These are phyloP conservation scores for Xanthorhoe designata DNA, from an alignment of 2,888 invertebrate genomes.

Conservation along the genomic window DNA sequence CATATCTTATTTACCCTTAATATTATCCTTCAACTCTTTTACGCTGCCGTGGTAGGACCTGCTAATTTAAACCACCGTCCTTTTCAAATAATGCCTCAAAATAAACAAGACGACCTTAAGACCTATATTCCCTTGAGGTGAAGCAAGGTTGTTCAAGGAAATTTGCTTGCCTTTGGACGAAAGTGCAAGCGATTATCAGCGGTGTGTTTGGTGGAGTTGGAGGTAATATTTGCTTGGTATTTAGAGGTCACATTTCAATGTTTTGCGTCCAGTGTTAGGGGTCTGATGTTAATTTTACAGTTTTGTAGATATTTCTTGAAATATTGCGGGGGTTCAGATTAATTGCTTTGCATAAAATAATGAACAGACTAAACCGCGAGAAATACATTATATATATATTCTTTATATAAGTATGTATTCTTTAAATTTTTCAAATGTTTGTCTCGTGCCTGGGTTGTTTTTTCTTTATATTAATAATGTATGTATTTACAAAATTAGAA, in stretches of 20 bases:
- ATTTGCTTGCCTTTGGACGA: not conserved
- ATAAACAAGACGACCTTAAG: slow-evolving; percentile 58
- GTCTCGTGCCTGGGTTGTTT: too few relatives aligned
- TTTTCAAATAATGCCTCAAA: slow-evolving; percentile 67
- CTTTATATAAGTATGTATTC: too few relatives aligned
- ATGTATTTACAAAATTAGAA: too few relatives aligned
- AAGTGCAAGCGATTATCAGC: slow-evolving; percentile 48
- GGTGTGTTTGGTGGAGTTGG: slow-evolving; percentile 50
- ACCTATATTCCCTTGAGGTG: slow-evolving; percentile 28
- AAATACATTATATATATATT: too few relatives aligned
- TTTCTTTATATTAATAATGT: too few relatives aligned
- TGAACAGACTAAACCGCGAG: too few relatives aligned
- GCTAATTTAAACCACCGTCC: slow-evolving; percentile 77
- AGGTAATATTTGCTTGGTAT: slow-evolving; percentile 65
- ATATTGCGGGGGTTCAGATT: not conserved
- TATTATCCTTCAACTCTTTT: slow-evolving; percentile 64
- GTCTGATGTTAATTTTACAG: slow-evolving; percentile 58
- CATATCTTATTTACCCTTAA: slow-evolving; percentile 53
- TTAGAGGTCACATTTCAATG: slow-evolving; percentile 67
- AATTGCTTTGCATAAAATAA: not conserved
- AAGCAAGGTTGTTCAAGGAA: not conserved
- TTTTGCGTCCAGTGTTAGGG: slow-evolving; percentile 59
- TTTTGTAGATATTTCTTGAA: slow-evolving; percentile 38
- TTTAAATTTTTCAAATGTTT: too few relatives aligned
- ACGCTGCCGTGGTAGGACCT: slow-evolving; percentile 76